Base-by-base conservation (phyloP, 2,113 vertebrate species). In the Paraplagusia blochii region DNA sequence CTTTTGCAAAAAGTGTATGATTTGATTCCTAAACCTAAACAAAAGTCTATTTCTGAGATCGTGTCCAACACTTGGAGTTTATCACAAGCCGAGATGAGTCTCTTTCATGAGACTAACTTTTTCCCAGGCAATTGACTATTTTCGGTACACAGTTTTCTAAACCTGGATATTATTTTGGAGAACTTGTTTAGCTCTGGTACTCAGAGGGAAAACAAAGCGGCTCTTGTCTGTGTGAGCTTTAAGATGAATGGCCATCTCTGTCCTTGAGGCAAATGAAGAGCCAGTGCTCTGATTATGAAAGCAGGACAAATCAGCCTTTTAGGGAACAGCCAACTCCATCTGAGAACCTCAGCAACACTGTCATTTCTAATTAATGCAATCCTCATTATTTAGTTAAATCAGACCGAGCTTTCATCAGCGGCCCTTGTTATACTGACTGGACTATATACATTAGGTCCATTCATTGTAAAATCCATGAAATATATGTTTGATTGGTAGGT, bases 231-330 rank as follows among this genome's bases (percentile, higher is more conserved):
- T 42, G 2, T 4, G 3, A 22, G 19, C 18, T 43, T 11, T 8
- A 63, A 67, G 29, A 15, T 58, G 47, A 72, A 65, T 49, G 61
- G 52, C 33, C 11, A 14, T 61, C 33, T 61, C 36, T 50, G 70
- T 72, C 65, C 70, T 75, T 76, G 55, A 65, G 43, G 45, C 14
- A 50, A 57, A 67, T 65, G 49, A 74, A 59, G 59, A 63, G 60
- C 60, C 22, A 29, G 22, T 29, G 55, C 44, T 55, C 14, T 44
- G 53, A 48, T 75, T 13, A 18, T 35, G 7, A 67, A 55, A 46
- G 63, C 7, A 18, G 47, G 17, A 45, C 10, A 54, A 63, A 63
- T 63, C 11, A 44, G 53, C 55, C 62, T 62, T 70, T 50, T 63
- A n/a, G 63, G 42, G 59, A 56, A 60, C 34, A 51, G 34, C 18